Evolutionary conservation across 2,888 invertebrate genomes (phyloP), one percentile per base, ranked within the genome.

Genomic region (Rhodophaea formosa): DNA sequence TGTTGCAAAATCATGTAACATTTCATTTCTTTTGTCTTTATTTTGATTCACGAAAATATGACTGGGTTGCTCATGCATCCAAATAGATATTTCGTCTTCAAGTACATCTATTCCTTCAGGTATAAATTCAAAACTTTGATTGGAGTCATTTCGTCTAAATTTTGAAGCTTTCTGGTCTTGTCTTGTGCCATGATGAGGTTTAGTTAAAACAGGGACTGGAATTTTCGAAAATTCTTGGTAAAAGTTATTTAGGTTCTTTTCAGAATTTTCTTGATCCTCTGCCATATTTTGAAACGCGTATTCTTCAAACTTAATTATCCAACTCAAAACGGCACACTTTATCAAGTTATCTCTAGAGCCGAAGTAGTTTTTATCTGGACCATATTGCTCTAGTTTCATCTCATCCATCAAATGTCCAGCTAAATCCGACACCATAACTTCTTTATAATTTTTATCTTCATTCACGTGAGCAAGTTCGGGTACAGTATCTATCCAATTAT

Each of bases 51-150:
- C 29, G 61, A 72, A 78, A 53, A 80, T 70, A 42, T 72, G 62
- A 1, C 71, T 61, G 0, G 79, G 72, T 61, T 82, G 80, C 58
- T 82, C 72, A 61, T 81, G 76, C 64, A 83, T 69, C 81, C 82
- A 83, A 12, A 75, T 71, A 0, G 80, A 80, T 63, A 84, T 80
- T 68, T 79, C 74, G 59, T 84, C 80, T 77, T 79, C 70, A 59
- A 83, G 53, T 7, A 79, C 63, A 59, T 82, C 77, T 53, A 67
- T 61, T 7, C 68, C 70, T 58, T 68, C 68, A 8, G 76, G 70
- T 29, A 71, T 55, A 59, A 66, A 71, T 35, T 69, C 59, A 32
- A 69, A 66, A 5, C 63, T 35, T 64, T 63, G 67, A 7, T 59
- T 64, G 2, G 42, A 43, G 14, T 67, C 64, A 12, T 53, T 53